Evolutionary conservation across 2,113 vertebrate genomes (phyloP).

Genomic region (Notothenia coriiceps): DNA sequence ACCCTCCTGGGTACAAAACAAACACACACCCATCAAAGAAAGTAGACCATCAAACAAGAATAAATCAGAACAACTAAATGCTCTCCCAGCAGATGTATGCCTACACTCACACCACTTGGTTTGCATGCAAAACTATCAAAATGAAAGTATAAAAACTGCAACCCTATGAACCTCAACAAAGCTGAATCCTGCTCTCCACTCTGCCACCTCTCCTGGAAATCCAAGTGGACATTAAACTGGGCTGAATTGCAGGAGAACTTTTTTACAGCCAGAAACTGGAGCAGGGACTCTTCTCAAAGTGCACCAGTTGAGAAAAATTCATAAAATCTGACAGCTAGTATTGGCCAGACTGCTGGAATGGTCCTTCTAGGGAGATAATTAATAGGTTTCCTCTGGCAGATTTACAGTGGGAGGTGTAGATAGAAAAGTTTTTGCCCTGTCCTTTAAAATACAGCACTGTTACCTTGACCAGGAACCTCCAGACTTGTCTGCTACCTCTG

Average conservation of each 20-base stretch:
- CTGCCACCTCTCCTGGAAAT: conserved; percentile 35
- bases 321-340: conserved; percentile 68
- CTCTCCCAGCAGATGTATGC: conserved; percentile 42
- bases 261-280: conserved; percentile 55
- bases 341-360: conserved; percentile 53
- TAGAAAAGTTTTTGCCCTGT: conserved; percentile 42
- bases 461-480: conserved; percentile 54
- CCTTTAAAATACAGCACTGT: conserved; percentile 53
- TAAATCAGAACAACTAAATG: conserved; percentile 39
- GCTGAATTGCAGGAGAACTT: conserved; percentile 51
- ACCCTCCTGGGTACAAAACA: conserved; percentile 88
- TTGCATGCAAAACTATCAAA: conserved; percentile 36
- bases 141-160: not conserved
- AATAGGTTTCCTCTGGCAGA: conserved; percentile 69
- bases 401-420: conserved; percentile 58
- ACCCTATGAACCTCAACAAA: conserved; percentile 23
- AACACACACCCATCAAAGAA: conserved; percentile 55
- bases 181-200: conserved; percentile 14
- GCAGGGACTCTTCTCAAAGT: conserved; percentile 47
- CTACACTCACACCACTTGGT: conserved; percentile 21
- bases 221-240: conserved; percentile 57
- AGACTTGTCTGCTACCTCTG: conserved; percentile 14
- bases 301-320: conserved; percentile 50
- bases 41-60: conserved; percentile 44
- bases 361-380: conserved; percentile 69